Evolutionary conservation across 2,113 vertebrate species (phyloP).

Genomic region (Gnathonemus longibarbis): DNA sequence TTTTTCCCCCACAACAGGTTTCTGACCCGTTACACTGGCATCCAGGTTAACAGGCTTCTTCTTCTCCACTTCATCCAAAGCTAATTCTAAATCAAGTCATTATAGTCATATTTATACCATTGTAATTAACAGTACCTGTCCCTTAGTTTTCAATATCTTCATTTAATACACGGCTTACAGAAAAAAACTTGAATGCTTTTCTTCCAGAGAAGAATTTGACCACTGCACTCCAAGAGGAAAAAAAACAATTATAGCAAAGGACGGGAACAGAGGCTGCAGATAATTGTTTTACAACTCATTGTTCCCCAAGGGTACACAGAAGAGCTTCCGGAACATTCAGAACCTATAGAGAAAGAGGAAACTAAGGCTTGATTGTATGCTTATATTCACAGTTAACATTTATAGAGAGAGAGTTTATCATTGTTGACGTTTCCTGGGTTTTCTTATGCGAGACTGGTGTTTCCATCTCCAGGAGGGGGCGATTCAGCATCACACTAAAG

Average conservation of each 20-base stretch:
- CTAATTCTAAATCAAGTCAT: neutral
- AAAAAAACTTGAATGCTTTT: neutral
- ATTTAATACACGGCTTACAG: neutral
- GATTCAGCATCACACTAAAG: neutral
- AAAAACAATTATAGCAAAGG: neutral
- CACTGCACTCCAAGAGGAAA: slow-evolving; percentile 7
- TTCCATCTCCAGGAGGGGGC: neutral
- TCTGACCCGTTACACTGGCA: neutral
- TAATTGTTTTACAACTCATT: slow-evolving; percentile 6
- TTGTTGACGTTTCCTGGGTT: slow-evolving; percentile 1
- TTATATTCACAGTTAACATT: slow-evolving; percentile 42
- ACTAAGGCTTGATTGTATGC: neutral
- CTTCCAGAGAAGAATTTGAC: slow-evolving; percentile 1
- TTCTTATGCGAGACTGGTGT: neutral
- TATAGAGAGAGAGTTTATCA: slow-evolving; percentile 41
- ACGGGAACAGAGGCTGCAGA: neutral
- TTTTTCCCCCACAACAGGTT: neutral
- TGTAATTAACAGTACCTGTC: neutral
- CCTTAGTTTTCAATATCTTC: neutral
- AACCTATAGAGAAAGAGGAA: slow-evolving; percentile 24
- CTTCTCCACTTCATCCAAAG: neutral
- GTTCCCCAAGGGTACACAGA: slow-evolving; percentile 25
- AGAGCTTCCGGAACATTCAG: slow-evolving; percentile 50
- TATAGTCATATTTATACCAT: neutral
- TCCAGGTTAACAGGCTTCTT: neutral